Conservation (phyloP, 2,113 vertebrate genomes). For the Burhinus bistriatus region DNA sequence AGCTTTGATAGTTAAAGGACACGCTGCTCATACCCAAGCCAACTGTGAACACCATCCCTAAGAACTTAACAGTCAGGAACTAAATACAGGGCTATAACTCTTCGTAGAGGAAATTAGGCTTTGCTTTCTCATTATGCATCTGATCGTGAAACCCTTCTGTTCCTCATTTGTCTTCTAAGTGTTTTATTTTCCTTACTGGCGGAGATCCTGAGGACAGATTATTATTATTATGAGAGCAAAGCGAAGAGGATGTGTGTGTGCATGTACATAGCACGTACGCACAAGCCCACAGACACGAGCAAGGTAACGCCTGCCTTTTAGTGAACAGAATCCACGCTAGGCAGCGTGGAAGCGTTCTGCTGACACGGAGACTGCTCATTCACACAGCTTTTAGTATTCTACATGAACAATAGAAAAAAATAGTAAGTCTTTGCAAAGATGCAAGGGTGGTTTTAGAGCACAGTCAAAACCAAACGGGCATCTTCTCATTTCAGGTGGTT, state of each 20-base stretch:
- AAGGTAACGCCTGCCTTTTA: background rate
- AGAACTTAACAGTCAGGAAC: background rate
- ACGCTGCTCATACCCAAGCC: background rate
- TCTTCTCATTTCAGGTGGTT: background rate
- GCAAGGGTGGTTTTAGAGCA: background rate
- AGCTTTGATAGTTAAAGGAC: background rate
- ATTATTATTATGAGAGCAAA: background rate
- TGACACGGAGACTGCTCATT: background rate
- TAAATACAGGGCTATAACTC: background rate
- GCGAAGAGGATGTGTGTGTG: background rate
- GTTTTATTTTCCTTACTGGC: background rate
- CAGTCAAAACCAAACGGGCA: background rate
- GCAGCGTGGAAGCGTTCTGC: background rate
- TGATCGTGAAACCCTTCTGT: background rate
- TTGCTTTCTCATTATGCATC: background rate
- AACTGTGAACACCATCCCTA: background rate
- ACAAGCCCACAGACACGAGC: background rate
- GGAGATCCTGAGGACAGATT: background rate
- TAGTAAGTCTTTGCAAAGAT: background rate
- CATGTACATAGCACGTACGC: background rate
- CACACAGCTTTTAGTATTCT: background rate
- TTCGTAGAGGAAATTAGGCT: background rate
- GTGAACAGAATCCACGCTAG: background rate
- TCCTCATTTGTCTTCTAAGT: background rate
- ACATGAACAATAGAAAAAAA: background rate